Evolutionary conservation across 2,797 vertebrate species (phyloP).

Genomic region (Tolypeutes matacus): DNA sequence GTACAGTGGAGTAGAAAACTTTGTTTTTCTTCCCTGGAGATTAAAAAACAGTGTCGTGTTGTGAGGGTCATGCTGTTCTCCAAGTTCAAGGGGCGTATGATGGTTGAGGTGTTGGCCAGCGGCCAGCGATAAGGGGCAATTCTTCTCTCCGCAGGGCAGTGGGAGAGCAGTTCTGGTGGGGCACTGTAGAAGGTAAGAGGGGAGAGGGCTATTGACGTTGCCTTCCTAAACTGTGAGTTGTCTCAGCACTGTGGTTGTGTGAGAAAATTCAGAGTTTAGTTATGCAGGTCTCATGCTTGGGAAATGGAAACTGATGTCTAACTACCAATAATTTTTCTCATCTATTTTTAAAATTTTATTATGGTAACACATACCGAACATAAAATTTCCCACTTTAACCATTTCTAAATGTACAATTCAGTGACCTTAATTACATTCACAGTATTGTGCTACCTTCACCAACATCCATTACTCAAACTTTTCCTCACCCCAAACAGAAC

Average conservation of each 20-base stretch:
- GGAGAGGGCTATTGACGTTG: not conserved
- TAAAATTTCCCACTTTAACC: too few species aligned
- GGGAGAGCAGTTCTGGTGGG: too few species aligned
- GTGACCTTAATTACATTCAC: too few species aligned
- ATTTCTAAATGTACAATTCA: too few species aligned
- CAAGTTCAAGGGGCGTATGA: not conserved
- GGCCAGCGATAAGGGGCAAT: not conserved
- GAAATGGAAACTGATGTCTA: conserved; percentile 23
- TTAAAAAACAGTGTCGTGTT: not conserved
- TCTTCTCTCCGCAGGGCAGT: not conserved
- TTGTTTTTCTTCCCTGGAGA: conserved; percentile 6
- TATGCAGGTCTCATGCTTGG: not conserved
- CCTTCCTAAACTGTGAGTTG: not conserved
- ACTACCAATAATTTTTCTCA: not conserved
- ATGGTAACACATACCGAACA: too few species aligned
- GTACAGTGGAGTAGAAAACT: not conserved
- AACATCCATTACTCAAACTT: too few species aligned
- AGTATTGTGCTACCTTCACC: too few species aligned
- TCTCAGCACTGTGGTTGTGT: not conserved
- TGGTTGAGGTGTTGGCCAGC: not conserved
- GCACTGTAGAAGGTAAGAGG: not conserved
- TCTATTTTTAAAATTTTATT: too few species aligned
- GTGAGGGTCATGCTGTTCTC: not conserved
- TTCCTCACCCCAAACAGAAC: too few species aligned
- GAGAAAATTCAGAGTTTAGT: conserved; percentile 15